Evolutionary conservation across 2,113 vertebrate genomes (phyloP).

Genomic region (Stictonetta naevosa): DNA sequence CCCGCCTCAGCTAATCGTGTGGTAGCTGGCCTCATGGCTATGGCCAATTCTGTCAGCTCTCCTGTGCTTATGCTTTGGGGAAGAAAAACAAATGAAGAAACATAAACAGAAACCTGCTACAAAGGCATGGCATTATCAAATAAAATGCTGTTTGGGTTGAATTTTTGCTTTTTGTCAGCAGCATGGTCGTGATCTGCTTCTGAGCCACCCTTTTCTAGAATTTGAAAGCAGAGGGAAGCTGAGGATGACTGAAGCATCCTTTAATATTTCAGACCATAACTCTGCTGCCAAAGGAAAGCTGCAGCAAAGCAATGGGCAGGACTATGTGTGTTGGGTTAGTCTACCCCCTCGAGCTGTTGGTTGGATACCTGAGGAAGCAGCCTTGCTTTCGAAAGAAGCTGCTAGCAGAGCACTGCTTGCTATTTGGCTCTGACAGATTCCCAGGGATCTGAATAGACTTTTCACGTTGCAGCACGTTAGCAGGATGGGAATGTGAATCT

Average conservation of each 20-base stretch:
- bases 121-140: not conserved
- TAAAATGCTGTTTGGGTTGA: not conserved
- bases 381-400: not conserved
- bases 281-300: not conserved
- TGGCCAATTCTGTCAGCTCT: not conserved
- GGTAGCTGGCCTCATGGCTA: not conserved
- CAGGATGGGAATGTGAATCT: slow-evolving; percentile 22
- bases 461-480: slow-evolving; percentile 10
- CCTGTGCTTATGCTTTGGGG: not conserved
- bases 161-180: not conserved
- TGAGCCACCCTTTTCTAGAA: not conserved
- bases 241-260: not conserved
- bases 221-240: not conserved
- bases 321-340: not conserved
- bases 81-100: not conserved
- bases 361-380: not conserved
- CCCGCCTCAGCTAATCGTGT: not conserved
- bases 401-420: not conserved
- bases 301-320: not conserved
- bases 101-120: not conserved
- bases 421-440: slow-evolving; percentile 13
- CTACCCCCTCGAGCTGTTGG: not conserved
- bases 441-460: slow-evolving; percentile 20
- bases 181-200: not conserved
- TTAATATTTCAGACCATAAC: not conserved